Evolutionary conservation across 2,888 invertebrate genomes (phyloP).

Genomic region (Pyralis farinalis): DNA sequence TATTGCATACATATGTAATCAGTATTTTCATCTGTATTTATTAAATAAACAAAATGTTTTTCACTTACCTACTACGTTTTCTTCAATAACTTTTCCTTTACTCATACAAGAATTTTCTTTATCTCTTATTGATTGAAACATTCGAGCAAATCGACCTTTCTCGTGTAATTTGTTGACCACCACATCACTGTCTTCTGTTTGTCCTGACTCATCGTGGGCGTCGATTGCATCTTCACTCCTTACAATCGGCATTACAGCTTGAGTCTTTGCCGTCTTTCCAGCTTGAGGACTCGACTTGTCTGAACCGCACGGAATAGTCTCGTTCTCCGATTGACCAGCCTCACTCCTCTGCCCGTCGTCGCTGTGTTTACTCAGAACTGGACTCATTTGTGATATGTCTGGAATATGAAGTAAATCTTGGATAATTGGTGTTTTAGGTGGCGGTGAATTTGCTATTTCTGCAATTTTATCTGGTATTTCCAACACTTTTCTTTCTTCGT

Average conservation of each 20-base stretch:
- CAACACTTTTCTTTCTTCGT: conserved; percentile 51
- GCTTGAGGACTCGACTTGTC: conserved; percentile 72
- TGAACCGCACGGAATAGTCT: conserved; percentile 72
- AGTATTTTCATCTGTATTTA: no score
- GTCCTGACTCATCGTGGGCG: conserved; percentile 32
- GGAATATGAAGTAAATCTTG: conserved; percentile 65
- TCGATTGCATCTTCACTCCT: conserved; percentile 69
- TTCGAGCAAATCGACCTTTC: conserved; percentile 59
- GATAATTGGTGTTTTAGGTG: conserved; percentile 66
- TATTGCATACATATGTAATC: no score
- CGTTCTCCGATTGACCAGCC: conserved; percentile 69
- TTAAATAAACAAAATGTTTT: background rate
- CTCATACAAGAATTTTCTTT: conserved; percentile 75
- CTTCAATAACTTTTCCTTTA: conserved; percentile 73
- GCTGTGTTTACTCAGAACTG: conserved; percentile 62
- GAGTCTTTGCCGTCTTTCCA: conserved; percentile 64
- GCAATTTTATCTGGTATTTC: conserved; percentile 52
- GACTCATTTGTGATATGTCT: conserved; percentile 63
- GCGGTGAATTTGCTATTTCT: conserved; percentile 62
- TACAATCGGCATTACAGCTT: conserved; percentile 73
- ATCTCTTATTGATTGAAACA: conserved; percentile 67
- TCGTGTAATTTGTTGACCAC: conserved; percentile 49
- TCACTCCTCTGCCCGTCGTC: conserved; percentile 71
- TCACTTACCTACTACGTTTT: conserved; percentile 58
- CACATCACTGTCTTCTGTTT: conserved; percentile 55